Base-by-base conservation (phyloP, 2,113 vertebrate species). In the Scophthalmus maximus region DNA sequence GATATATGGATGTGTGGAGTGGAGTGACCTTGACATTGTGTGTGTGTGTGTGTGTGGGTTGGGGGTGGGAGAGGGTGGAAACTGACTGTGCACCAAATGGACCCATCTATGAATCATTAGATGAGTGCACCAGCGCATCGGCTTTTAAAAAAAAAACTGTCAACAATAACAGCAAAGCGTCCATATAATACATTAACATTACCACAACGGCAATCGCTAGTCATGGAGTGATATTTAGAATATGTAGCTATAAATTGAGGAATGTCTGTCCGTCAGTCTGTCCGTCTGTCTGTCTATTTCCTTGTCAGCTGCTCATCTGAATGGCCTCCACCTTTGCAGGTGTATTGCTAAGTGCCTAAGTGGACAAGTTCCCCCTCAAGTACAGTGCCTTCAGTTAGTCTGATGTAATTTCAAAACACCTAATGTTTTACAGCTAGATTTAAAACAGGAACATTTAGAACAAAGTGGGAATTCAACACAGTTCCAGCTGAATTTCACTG, bases 21-120 rank as follows among this genome's bases (percentile, higher is more conserved):
- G 73, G 59, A 44, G 56, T 82, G 84, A 90, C 88, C 90, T 90
- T 90, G 88, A 87, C 79, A 82, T 67, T 88, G 34, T 66, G 63
- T 34, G 52, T 68, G 57, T 73, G 56, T 34, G 57, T 46, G 50
- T 11, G 64, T 59, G 58, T 44, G 36, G 53, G 52, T 59, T 71
- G 73, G 69, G 77, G 69, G 70, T 81, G 34, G 64, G 26, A 38
- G 57, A 38, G 44, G 36, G 22, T 78, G 29, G 23, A n/a, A 18
- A 58, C 59, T 77, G 68, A 68, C 61, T 66, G 50, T 68, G 58
- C 58, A 75, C 68, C 59, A 61, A 63, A 47, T 23, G 40, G 62
- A 52, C 34, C 50, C 12, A 36, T 64, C 57, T 67, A 70, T 84
- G 49, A 79, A 78, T 85, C 69, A 81, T 61, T 59, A 40, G 63